Percentiles rank a stretch among this genome's conserved stretches.
Conservation (phyloP, 1,140 invertebrate genomes). For the Orius insidiosus region DNA sequence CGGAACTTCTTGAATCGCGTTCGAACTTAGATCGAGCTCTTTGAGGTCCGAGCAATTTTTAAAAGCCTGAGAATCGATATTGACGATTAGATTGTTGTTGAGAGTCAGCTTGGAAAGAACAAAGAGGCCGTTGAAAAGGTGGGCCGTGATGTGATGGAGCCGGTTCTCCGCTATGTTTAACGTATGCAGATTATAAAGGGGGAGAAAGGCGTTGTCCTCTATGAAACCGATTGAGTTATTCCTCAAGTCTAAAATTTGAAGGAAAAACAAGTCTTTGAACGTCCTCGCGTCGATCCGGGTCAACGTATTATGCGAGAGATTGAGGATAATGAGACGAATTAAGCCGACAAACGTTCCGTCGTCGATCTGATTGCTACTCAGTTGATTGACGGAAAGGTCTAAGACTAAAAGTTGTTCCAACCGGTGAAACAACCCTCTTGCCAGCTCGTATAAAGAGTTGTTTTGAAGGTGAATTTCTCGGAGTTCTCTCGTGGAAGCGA, state of each 20-base stretch:
- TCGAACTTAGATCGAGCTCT: slow-evolving; percentile 76
- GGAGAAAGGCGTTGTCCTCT: slow-evolving; percentile 69
- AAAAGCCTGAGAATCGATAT: slow-evolving; percentile 66
- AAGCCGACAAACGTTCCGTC: slow-evolving; percentile 67
- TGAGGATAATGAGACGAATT: slow-evolving; percentile 64
- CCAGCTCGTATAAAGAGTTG: slow-evolving; percentile 60
- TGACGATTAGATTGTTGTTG: slow-evolving; percentile 67
- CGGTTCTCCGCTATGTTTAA: slow-evolving; percentile 71
- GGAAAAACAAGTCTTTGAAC: slow-evolving; percentile 71
- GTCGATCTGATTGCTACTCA: slow-evolving; percentile 64
- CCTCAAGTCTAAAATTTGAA: slow-evolving; percentile 71
- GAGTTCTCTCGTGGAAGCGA: slow-evolving; percentile 54
- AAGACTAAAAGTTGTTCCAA: slow-evolving; percentile 68
- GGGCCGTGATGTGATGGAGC: slow-evolving; percentile 57
- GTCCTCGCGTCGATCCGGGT: slow-evolving; percentile 64
- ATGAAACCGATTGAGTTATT: slow-evolving; percentile 76
- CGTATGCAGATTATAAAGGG: slow-evolving; percentile 71
- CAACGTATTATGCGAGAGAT: slow-evolving; percentile 67
- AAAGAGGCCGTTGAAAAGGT: slow-evolving; percentile 68
- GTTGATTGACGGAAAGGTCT: slow-evolving; percentile 70
- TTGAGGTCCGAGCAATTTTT: slow-evolving; percentile 79
- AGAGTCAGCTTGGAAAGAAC: slow-evolving; percentile 66
- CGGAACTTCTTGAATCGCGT: slow-evolving; percentile 62
- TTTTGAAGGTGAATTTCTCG: slow-evolving; percentile 67
- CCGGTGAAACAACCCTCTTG: slow-evolving; percentile 62